Percentiles rank a stretch among this genome's conserved stretches.
Evolutionary conservation across 2,113 vertebrate genomes (phyloP).

Genomic region (Grallaria varia): DNA sequence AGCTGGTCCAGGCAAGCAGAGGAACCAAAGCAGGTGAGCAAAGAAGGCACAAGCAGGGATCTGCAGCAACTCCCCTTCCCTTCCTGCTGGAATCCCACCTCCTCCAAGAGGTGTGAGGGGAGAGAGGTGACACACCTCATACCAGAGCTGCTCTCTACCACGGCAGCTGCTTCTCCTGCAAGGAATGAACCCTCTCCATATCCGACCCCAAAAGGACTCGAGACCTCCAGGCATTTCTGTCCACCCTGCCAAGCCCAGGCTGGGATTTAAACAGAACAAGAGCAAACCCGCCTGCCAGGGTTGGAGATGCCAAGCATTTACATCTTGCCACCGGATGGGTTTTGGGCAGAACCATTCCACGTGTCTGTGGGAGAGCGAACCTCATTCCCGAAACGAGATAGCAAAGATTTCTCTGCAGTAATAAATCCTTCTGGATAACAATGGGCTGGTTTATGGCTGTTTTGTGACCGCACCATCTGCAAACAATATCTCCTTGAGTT

Average conservation of each 20-base stretch:
- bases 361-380: background rate
- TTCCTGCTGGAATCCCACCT: background rate
- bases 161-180: background rate
- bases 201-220: background rate
- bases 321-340: background rate
- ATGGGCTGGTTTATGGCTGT: accelerated
- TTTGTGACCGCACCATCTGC: background rate
- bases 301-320: background rate
- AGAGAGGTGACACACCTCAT: background rate
- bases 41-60: background rate
- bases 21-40: background rate
- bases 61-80: background rate
- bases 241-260: background rate
- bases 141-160: background rate
- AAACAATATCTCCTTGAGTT: background rate
- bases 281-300: background rate
- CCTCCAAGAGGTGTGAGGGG: background rate
- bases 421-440: background rate
- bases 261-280: background rate
- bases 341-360: background rate
- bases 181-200: accelerated
- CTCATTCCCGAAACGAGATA: background rate
- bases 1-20: background rate
- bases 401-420: background rate
- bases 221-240: background rate